Percentiles rank a stretch among this genome's conserved stretches.
phyloP scores from a whole-genome alignment of 2,113 vertebrate genomes.

The Zingel zingel region DNA sequence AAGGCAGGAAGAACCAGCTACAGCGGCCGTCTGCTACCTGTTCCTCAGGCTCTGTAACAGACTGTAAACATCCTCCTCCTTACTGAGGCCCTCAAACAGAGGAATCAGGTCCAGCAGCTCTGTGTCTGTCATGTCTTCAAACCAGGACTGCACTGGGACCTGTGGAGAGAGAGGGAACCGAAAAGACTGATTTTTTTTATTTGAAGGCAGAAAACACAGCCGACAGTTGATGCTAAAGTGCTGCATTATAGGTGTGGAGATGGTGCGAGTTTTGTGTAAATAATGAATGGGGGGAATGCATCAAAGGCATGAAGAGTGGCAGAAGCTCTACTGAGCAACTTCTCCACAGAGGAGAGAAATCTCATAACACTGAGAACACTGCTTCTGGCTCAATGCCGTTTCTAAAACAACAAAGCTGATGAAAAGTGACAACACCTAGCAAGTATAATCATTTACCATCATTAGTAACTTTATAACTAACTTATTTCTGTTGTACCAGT shows the following conservation, averaged over 20 bases:
- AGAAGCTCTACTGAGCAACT: constrained; percentile 39
- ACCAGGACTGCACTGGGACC: constrained; percentile 99
- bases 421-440: constrained; percentile 3
- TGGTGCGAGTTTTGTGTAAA: constrained; percentile 52
- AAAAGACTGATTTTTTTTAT: background rate
- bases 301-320: constrained; percentile 61
- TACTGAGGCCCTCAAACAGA: constrained; percentile 95
- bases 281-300: constrained; percentile 71
- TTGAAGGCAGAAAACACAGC: constrained; percentile 16
- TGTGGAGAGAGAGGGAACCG: constrained; percentile 62
- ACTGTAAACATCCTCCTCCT: constrained; percentile 93
- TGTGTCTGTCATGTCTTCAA: constrained; percentile 97
- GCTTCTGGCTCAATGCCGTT: constrained; percentile 24
- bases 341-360: constrained; percentile 31
- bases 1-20: constrained; percentile 25
- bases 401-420: constrained; percentile 28
- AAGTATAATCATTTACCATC: constrained; percentile 22
- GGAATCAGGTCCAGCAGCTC: constrained; percentile 98
- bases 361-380: constrained; percentile 40
- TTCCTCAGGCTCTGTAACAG: constrained; percentile 92
- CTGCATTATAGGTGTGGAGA: constrained; percentile 53
- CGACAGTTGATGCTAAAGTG: constrained; percentile 18
- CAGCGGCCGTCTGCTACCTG: constrained; percentile 89
- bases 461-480: constrained; percentile 10
- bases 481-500: background rate